Evolutionary conservation across 1,140 invertebrate species (phyloP).

Genomic region (Drosophila nigrodunni): DNA sequence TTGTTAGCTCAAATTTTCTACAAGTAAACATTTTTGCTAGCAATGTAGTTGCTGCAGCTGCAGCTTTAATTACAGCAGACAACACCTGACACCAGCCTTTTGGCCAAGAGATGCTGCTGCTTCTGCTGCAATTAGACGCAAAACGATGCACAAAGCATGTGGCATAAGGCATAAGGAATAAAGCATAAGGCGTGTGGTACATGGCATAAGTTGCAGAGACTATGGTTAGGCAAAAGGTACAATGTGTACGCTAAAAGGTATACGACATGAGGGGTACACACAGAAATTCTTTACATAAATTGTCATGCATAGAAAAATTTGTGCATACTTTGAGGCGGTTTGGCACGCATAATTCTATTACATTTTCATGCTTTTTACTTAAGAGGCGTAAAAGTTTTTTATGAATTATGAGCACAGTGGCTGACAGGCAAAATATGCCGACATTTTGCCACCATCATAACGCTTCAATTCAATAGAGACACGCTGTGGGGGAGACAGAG

Average conservation of each 20-base stretch:
- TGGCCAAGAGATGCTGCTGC: slow-evolving; percentile 24
- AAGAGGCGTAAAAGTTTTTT: slow-evolving; percentile 40
- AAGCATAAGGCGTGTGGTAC: background rate
- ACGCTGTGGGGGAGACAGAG: background rate
- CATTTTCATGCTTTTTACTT: slow-evolving; percentile 32
- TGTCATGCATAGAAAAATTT: slow-evolving; percentile 42
- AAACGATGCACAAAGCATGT: slow-evolving; percentile 17
- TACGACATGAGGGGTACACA: background rate
- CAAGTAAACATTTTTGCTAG: background rate
- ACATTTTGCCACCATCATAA: background rate
- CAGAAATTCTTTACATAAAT: slow-evolving; percentile 54
- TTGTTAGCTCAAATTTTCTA: no score
- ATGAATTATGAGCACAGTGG: slow-evolving; percentile 37
- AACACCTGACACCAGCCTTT: slow-evolving; percentile 46
- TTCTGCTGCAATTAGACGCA: slow-evolving; percentile 45
- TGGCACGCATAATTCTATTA: slow-evolving; percentile 56
- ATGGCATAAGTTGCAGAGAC: background rate
- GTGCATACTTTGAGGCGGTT: slow-evolving; percentile 45
- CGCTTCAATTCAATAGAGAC: background rate
- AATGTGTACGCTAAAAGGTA: background rate
- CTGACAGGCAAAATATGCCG: background rate
- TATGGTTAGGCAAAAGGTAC: background rate
- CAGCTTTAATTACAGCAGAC: slow-evolving; percentile 58
- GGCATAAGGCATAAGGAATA: slow-evolving; percentile 5
- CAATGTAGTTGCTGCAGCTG: slow-evolving; percentile 14